Evolutionary conservation across 2,113 vertebrate genomes (phyloP).

Genomic region (Promerops cafer): DNA sequence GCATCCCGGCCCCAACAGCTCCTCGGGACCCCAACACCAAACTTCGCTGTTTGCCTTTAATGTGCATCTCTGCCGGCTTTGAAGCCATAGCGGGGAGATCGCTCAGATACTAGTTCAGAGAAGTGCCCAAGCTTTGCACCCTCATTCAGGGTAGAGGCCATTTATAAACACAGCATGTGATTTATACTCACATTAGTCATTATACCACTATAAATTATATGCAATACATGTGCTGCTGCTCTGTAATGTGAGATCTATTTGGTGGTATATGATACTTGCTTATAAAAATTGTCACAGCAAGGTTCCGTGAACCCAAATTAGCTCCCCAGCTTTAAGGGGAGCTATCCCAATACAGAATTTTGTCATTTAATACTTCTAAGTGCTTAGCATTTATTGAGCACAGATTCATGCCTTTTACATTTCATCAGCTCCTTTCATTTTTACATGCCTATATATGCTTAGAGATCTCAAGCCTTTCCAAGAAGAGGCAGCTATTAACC

Average conservation of each 20-base stretch:
- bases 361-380: not conserved
- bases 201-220: rapidly evolving
- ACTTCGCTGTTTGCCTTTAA: rapidly evolving
- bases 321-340: not conserved
- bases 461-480: not conserved
- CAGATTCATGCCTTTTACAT: not conserved
- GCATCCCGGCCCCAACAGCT: not conserved
- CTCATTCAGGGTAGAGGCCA: not conserved
- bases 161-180: not conserved
- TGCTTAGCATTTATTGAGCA: not conserved
- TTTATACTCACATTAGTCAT: not conserved
- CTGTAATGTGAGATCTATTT: not conserved
- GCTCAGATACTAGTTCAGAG: rapidly evolving
- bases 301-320: not conserved
- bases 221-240: not conserved
- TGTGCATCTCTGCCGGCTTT: rapidly evolving
- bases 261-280: not conserved
- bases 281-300: not conserved
- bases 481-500: not conserved
- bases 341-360: not conserved
- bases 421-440: not conserved
- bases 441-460: not conserved
- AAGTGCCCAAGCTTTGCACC: not conserved
- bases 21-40: not conserved
- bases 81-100: rapidly evolving